Percentiles rank a stretch among this genome's conserved stretches.
Evolutionary conservation across 2,113 vertebrate genomes (phyloP).

Genomic region (Erpornis zantholeuca): DNA sequence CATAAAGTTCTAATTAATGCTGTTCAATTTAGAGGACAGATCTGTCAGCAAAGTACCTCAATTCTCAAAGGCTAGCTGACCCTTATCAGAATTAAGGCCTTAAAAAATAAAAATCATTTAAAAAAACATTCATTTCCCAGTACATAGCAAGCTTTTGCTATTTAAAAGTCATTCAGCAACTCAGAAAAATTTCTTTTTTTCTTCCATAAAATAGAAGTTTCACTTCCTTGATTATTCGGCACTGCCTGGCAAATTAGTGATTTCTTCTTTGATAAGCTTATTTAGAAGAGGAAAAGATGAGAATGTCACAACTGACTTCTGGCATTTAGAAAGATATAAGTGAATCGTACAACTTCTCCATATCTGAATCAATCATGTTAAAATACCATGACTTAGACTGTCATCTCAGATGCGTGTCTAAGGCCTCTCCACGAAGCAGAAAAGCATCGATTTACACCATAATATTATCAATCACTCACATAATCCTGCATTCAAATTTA

Average conservation of each 20-base stretch:
- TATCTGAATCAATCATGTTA: slow-evolving; percentile 21
- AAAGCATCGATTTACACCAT: neutral
- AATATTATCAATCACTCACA: neutral
- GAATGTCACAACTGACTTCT: slow-evolving; percentile 27
- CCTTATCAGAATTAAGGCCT: slow-evolving; percentile 62
- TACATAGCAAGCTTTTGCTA: slow-evolving; percentile 58
- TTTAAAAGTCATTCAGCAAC: slow-evolving; percentile 48
- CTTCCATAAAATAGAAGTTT: slow-evolving; percentile 38
- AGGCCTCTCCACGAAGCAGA: neutral
- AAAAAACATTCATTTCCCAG: neutral
- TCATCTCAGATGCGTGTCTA: neutral
- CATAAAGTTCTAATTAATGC: slow-evolving; percentile 64
- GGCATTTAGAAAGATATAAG: slow-evolving; percentile 1
- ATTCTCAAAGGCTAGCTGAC: slow-evolving; percentile 62
- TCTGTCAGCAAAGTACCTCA: slow-evolving; percentile 65
- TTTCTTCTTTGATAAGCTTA: slow-evolving; percentile 51
- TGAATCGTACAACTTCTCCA: neutral
- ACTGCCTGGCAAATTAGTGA: slow-evolving; percentile 27
- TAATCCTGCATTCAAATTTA: neutral
- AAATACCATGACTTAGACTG: neutral
- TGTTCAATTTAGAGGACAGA: slow-evolving; percentile 57
- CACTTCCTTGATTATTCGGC: slow-evolving; percentile 48
- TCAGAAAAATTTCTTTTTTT: slow-evolving; percentile 45
- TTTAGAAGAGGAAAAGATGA: slow-evolving; percentile 23
- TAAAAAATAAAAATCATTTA: neutral